These are phyloP conservation scores for Eilema depressum DNA, from an alignment of 2,888 invertebrate species.

Conservation along the genomic window DNA sequence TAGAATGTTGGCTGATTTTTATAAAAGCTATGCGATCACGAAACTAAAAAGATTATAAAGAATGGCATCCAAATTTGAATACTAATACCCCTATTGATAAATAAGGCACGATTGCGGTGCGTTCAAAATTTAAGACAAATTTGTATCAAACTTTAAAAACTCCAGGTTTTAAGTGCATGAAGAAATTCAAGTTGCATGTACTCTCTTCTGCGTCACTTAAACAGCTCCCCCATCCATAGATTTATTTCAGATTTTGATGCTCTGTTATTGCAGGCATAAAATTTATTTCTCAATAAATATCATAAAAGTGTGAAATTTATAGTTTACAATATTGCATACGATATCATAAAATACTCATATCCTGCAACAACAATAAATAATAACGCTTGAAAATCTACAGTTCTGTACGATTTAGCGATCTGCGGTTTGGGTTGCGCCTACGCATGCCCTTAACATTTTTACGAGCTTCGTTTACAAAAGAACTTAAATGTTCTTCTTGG, in stretches of 20 bases:
- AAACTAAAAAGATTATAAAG: not conserved
- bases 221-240: too few species aligned
- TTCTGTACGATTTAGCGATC: constrained; percentile 43
- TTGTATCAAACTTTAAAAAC: too few species aligned
- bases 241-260: not conserved
- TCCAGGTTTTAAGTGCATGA: too few species aligned
- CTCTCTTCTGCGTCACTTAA: too few species aligned
- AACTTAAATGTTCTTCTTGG: constrained; percentile 40
- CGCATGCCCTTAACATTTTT: constrained; percentile 52
- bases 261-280: not conserved
- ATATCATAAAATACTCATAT: constrained; percentile 61
- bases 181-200: too few species aligned
- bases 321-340: constrained; percentile 48
- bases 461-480: constrained; percentile 50
- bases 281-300: constrained; percentile 14
- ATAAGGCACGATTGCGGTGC: too few species aligned
- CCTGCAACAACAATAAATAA: constrained; percentile 57
- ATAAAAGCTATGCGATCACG: not conserved
- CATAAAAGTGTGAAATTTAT: constrained; percentile 32
- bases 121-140: too few species aligned
- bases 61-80: not conserved
- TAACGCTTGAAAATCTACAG: constrained; percentile 40
- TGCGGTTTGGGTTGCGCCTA: constrained; percentile 41
- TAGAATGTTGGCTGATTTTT: not conserved
- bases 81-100: too few species aligned